Evolutionary conservation across 1,140 invertebrate species (phyloP).

Genomic region (Sweltsa coloradensis): DNA sequence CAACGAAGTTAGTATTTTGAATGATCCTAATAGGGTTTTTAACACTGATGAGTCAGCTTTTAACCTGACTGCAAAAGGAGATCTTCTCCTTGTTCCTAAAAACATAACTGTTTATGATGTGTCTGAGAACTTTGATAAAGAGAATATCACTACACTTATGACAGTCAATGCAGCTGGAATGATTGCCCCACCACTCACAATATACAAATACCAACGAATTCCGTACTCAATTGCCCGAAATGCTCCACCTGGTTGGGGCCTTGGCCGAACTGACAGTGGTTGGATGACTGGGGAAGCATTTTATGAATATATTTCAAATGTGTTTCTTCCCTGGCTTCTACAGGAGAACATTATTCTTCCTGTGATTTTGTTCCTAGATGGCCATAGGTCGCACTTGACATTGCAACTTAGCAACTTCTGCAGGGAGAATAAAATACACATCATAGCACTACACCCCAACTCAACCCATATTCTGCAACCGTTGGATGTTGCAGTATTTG

Average conservation of each 20-base stretch:
- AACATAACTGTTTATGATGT: slow-evolving; percentile 17
- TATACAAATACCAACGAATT: neutral
- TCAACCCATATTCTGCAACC: slow-evolving; percentile 31
- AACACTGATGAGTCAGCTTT: slow-evolving; percentile 8
- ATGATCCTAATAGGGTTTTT: slow-evolving; percentile 3
- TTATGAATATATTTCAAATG: slow-evolving; percentile 28
- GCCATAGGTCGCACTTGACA: slow-evolving; percentile 28
- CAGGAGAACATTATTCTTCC: slow-evolving; percentile 24
- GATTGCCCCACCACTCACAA: neutral
- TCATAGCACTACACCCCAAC: slow-evolving; percentile 30
- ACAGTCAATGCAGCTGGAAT: neutral
- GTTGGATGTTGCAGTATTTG: slow-evolving; percentile 29
- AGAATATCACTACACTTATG: slow-evolving; percentile 11
- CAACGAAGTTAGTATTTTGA: neutral
- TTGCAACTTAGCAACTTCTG: slow-evolving; percentile 27
- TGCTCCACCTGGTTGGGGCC: slow-evolving; percentile 25
- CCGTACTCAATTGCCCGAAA: slow-evolving; percentile 14
- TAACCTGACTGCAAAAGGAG: neutral
- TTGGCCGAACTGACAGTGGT: slow-evolving; percentile 27
- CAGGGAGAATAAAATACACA: slow-evolving; percentile 24
- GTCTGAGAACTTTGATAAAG: slow-evolving; percentile 10
- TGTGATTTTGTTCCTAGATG: slow-evolving; percentile 29
- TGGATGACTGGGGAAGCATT: slow-evolving; percentile 31
- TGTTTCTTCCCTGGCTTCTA: slow-evolving; percentile 23
- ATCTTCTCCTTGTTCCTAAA: neutral